Percentiles rank a stretch among this genome's conserved stretches.
Evolutionary conservation across 2,113 vertebrate genomes (phyloP).

Genomic region (Megaptera novaeangliae): DNA sequence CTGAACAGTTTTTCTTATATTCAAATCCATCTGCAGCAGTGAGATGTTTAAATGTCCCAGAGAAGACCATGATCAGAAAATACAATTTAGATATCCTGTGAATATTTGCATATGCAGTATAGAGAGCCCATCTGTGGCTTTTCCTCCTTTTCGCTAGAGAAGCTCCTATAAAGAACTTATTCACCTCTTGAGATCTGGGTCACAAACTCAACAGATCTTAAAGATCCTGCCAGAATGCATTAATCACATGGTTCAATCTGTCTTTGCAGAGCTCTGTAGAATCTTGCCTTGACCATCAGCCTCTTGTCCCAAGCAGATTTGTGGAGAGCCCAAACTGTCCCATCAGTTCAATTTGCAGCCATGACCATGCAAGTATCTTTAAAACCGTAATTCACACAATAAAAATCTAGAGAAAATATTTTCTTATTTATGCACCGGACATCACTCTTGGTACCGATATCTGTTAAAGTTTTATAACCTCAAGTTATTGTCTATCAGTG

Average conservation of each 20-base stretch:
- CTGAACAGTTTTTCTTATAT: neutral
- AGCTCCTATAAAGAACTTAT: neutral
- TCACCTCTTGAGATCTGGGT: neutral
- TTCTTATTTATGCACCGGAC: neutral
- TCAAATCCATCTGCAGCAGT: neutral
- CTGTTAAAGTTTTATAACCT: neutral
- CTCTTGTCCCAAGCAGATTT: neutral
- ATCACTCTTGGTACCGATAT: neutral
- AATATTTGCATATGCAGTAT: neutral
- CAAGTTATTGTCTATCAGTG: neutral
- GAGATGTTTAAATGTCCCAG: neutral
- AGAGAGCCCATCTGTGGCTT: neutral
- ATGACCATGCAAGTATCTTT: neutral
- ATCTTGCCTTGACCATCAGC: neutral
- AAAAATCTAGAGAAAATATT: neutral
- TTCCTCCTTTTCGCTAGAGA: neutral
- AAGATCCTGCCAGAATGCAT: neutral
- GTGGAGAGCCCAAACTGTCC: neutral
- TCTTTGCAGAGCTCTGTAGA: neutral
- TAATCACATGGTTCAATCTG: neutral
- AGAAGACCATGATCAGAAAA: neutral
- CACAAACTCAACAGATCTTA: neutral
- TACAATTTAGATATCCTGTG: neutral
- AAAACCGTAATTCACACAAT: neutral
- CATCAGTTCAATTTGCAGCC: neutral